These are phyloP conservation scores for Drosophila kanapiae DNA, from an alignment of 1,140 invertebrate species.

Conservation along the genomic window DNA sequence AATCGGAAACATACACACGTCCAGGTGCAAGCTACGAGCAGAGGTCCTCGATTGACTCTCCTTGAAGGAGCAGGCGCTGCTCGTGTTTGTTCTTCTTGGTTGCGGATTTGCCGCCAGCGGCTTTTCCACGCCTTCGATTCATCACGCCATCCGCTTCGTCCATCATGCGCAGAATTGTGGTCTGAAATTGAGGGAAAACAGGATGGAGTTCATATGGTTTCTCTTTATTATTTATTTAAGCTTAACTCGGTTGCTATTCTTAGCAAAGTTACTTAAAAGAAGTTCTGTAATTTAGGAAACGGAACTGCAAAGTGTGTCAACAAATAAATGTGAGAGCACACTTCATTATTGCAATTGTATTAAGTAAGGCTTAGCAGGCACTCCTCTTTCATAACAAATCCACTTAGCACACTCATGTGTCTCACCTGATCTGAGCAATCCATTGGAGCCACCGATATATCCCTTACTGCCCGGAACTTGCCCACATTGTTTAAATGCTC, in stretches of 20 bases:
- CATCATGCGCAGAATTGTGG: conserved; percentile 97
- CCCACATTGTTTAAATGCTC: conserved; percentile 98
- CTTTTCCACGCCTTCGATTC: conserved; percentile 86
- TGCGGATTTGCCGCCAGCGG: conserved; percentile 64
- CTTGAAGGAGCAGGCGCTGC: conserved; percentile 73
- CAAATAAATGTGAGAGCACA: too few relatives aligned
- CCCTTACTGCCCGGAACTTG: conserved; percentile 95
- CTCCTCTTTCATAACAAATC: background rate
- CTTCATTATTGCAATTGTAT: too few relatives aligned
- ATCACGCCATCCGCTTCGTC: conserved; percentile 95
- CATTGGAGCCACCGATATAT: conserved; percentile 95
- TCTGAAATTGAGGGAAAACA: conserved; percentile 65
- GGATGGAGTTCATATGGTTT: background rate
- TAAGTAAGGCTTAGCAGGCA: too few relatives aligned
- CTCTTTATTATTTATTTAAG: conserved; percentile 6
- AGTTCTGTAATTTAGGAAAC: too few relatives aligned
- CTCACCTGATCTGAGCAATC: conserved; percentile 90
- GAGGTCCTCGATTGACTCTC: conserved; percentile 81
- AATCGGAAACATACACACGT: background rate
- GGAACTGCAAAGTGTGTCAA: too few relatives aligned
- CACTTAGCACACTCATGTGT: background rate
- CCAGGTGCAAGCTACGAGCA: conserved; percentile 51
- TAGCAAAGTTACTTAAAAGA: background rate
- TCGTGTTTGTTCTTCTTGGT: conserved; percentile 69
- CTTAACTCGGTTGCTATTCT: conserved; percentile 1